phyloP scores from a whole-genome alignment of 2,113 vertebrate genomes.

The Cyanoramphus novaezelandiae region DNA sequence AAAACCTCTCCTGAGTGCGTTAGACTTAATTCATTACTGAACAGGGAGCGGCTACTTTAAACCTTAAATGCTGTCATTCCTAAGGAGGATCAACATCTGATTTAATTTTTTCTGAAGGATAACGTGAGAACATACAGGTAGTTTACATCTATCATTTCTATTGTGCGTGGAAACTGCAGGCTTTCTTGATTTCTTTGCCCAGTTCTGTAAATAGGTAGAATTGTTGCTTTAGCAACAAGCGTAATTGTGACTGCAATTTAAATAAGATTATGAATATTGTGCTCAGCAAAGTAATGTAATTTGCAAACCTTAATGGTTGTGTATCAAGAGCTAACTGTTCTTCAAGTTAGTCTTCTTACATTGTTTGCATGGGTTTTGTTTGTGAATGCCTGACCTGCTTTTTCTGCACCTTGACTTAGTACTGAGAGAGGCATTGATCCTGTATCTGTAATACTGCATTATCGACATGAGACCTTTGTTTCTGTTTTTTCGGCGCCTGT shows the following conservation, averaged over 20 bases:
- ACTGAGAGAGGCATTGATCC: background rate
- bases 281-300: background rate
- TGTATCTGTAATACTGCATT: rapidly evolving
- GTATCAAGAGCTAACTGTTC: background rate
- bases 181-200: background rate
- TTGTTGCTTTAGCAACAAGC: slow-evolving; percentile 48
- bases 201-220: background rate
- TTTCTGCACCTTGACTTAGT: background rate
- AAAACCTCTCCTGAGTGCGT: background rate
- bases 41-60: background rate
- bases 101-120: background rate
- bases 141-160: background rate
- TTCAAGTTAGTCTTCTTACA: background rate
- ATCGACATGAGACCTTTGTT: background rate
- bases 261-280: slow-evolving; percentile 11
- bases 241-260: slow-evolving; percentile 20
- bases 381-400: background rate
- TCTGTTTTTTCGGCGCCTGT: background rate
- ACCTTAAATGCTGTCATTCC: background rate
- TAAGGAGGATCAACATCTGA: background rate
- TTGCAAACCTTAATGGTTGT: background rate
- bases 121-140: background rate
- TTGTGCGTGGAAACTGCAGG: background rate
- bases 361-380: background rate
- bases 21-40: background rate